Percentiles rank a stretch among this genome's conserved stretches.
phyloP scores from a whole-genome alignment of 1,140 invertebrate genomes.

The Thaumatotibia leucotreta region DNA sequence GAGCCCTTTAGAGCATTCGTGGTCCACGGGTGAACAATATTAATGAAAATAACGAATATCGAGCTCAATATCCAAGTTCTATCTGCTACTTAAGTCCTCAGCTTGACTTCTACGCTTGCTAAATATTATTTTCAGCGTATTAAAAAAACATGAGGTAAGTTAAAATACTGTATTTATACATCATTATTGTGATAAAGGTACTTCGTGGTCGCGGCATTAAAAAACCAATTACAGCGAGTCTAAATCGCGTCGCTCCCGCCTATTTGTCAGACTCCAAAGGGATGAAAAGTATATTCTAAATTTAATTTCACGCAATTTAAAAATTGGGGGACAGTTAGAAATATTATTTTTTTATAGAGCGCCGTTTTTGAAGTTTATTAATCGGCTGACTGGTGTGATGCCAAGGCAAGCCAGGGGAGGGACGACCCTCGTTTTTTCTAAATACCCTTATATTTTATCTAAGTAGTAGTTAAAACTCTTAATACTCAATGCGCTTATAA shows the following conservation, averaged over 20 bases:
- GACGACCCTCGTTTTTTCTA: neutral
- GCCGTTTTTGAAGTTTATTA: conserved; percentile 50
- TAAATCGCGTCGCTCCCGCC: conserved; percentile 65
- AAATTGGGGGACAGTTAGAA: conserved; percentile 59
- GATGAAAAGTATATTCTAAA: conserved; percentile 68
- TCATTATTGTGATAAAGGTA: conserved; percentile 47
- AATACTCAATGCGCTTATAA: no score
- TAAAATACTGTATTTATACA: neutral
- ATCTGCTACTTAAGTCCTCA: no score
- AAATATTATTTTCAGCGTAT: no score
- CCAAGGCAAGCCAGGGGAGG: conserved; percentile 18
- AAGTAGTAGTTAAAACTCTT: neutral
- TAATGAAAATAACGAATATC: no score
- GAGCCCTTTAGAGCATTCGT: no score
- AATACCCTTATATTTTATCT: neutral
- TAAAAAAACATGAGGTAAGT: no score
- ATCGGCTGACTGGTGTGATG: conserved; percentile 17
- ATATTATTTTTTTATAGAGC: conserved; percentile 65
- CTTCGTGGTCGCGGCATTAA: conserved; percentile 69
- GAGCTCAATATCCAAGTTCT: no score
- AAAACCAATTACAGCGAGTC: conserved; percentile 75
- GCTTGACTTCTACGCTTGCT: no score
- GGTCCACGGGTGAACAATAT: no score
- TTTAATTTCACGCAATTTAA: conserved; percentile 76
- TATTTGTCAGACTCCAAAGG: conserved; percentile 72